phyloP scores from a whole-genome alignment of 2,797 vertebrate species.

The Denticeps clupeoides region DNA sequence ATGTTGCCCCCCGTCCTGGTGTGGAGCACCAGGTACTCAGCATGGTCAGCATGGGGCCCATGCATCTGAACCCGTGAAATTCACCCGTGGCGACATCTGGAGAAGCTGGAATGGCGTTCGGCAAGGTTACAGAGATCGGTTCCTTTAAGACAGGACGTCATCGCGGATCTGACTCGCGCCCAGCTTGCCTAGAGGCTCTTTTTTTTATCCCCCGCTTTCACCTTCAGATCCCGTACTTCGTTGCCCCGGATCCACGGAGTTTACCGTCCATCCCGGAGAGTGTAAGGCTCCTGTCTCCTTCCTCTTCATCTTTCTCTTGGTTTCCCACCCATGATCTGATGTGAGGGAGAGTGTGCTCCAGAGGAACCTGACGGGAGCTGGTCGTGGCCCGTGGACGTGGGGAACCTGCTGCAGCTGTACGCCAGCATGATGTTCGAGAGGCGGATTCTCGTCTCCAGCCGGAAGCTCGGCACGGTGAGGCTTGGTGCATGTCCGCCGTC shows the following conservation, averaged over 20 bases:
- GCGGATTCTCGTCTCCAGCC: constrained; percentile 71
- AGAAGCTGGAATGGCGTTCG: too few species aligned
- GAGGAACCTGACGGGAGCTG: constrained; percentile 85
- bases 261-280: constrained; percentile 84
- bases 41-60: too few species aligned
- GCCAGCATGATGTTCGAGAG: constrained; percentile 82
- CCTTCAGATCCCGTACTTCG: constrained; percentile 70
- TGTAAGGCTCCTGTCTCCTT: constrained; percentile 61
- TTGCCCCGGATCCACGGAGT: constrained; percentile 66
- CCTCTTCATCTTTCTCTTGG: neutral
- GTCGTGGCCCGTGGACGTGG: constrained; percentile 68
- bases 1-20: too few species aligned
- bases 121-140: too few species aligned
- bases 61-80: too few species aligned
- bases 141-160: too few species aligned
- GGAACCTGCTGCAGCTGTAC: constrained; percentile 74
- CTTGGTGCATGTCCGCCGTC: constrained; percentile 4
- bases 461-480: constrained; percentile 84
- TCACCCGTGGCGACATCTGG: too few species aligned
- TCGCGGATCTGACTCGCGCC: too few species aligned
- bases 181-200: too few species aligned
- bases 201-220: too few species aligned
- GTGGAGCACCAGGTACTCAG: too few species aligned
- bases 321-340: neutral
- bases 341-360: too few species aligned